Evolutionary conservation across 2,888 invertebrate genomes (phyloP), one percentile per base, ranked within the genome.

Genomic region (Boloria selene): DNA sequence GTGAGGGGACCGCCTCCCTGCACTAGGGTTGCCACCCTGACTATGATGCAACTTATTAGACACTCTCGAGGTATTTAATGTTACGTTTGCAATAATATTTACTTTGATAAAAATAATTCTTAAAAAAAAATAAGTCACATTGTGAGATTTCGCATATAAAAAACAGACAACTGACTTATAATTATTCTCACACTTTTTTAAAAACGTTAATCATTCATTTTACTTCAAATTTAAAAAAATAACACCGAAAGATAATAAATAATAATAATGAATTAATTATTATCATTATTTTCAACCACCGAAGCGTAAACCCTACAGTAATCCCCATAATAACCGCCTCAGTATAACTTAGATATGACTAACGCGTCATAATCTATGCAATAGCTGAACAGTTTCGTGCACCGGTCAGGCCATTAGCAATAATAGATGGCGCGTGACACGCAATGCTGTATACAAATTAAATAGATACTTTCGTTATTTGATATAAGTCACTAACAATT

Each of bases 361-460:
- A 61, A 61, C 65, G 38, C 55, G 61, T 61, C 60, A 54, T 65
- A 65, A 61, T 49, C 31, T 54, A 61, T 61, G 67, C 69, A 64
- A 69, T 70, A 52, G 65, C 69, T 58, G 75, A 76, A 73, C 69
- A 72, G 68, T 79, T 74, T 77, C 77, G 71, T 73, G 76, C 72
- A 73, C 22, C 56, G 72, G 73, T 75, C 76, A 77, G 74, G 73
- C 73, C 73, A 74, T 74, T 69, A 66, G 63, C 58, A 70, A 70
- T 72, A 70, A 74, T 73, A 71, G 65, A 69, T 76, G 76, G 77
- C 77, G 72, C 74, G 75, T 74, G 76, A 73, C 80, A 81, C 79
- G 84, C 81, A 74, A 74, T 60, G 53, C 66, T 75, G 72, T 51
- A 49, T 54, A 64, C 51, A 55, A 50, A 61, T 66, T 61, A 67